Conservation (phyloP, 37 sponge, comb jelly and placozoan species). For the Tethya wilhelma region DNA sequence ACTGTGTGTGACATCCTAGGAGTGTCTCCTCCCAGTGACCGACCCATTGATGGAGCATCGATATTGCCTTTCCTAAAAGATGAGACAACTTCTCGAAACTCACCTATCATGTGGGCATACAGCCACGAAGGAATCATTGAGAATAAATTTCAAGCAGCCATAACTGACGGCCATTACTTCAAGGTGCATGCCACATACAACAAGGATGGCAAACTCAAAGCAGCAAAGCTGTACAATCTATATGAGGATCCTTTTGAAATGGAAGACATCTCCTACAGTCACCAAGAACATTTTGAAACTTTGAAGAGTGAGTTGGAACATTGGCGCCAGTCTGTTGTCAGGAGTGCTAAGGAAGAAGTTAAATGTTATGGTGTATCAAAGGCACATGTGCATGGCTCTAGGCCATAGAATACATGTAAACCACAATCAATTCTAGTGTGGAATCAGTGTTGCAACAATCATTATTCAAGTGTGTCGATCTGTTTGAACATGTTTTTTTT, state of each 20-base stretch:
- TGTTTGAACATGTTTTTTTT: too few relatives aligned
- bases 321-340: conserved; percentile 50
- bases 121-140: conserved; percentile 40
- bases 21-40: conserved; percentile 2
- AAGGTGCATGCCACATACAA: conserved; percentile 33
- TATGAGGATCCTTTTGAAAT: conserved; percentile 41
- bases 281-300: not conserved
- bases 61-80: conserved; percentile 47
- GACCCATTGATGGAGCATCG: conserved; percentile 73
- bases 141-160: conserved; percentile 34
- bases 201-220: conserved; percentile 11
- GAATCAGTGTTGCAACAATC: too few relatives aligned
- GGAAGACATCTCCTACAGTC: conserved; percentile 10
- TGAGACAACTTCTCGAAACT: conserved; percentile 17
- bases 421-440: too few relatives aligned
- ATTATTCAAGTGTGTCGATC: too few relatives aligned
- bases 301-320: conserved; percentile 16
- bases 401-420: too few relatives aligned
- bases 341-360: conserved; percentile 13
- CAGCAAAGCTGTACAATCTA: conserved; percentile 47
- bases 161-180: conserved; percentile 40
- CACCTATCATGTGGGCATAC: conserved; percentile 52
- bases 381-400: too few relatives aligned
- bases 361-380: too few relatives aligned
- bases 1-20: conserved; percentile 63